Conservation (phyloP, 2,888 invertebrate species). For the Eueremaeus valkanovi region DNA sequence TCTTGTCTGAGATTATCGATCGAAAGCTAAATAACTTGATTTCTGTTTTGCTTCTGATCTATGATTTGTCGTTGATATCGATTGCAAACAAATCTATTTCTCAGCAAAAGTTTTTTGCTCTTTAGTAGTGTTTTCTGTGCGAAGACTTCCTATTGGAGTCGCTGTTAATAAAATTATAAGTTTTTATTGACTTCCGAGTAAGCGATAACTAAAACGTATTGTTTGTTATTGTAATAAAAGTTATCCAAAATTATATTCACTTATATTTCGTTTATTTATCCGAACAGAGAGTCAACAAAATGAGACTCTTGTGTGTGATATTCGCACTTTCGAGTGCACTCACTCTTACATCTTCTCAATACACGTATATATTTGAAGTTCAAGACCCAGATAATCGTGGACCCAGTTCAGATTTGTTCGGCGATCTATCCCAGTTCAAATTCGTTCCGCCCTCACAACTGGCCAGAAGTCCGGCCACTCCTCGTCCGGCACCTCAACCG, state of each 20-base stretch:
- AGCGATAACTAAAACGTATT: too few relatives aligned
- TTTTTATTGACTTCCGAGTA: too few relatives aligned
- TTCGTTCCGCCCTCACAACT: slow-evolving; percentile 44
- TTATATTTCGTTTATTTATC: neutral
- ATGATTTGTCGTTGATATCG: slow-evolving; percentile 4
- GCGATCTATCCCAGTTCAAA: slow-evolving; percentile 39
- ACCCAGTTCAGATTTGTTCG: slow-evolving; percentile 39
- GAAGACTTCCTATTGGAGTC: neutral
- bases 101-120: neutral
- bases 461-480: neutral
- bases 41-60: neutral
- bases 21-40: neutral
- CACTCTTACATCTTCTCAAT: slow-evolving; percentile 19
- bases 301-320: neutral
- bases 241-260: too few relatives aligned
- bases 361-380: slow-evolving; percentile 39
- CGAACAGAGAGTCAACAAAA: too few relatives aligned
- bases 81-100: neutral
- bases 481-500: neutral
- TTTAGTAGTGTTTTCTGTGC: neutral
- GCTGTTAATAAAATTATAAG: too few relatives aligned
- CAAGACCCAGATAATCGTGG: slow-evolving; percentile 43
- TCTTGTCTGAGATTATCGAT: neutral
- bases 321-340: slow-evolving; percentile 24
- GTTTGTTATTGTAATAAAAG: too few relatives aligned